Evolutionary conservation across 2,888 invertebrate genomes (phyloP).

Genomic region (Ochropleura plecta): DNA sequence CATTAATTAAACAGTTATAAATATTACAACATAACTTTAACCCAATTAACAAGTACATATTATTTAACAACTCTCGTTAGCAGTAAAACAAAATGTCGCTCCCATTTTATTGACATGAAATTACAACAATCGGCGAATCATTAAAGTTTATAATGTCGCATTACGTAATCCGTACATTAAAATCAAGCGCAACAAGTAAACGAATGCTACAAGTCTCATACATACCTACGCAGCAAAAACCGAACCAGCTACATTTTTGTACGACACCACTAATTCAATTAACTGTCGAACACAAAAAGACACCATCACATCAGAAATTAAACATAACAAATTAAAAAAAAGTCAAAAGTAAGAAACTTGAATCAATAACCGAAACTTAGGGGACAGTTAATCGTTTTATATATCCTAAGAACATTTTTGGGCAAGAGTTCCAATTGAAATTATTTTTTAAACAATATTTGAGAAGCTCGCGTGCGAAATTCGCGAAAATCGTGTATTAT

Average conservation of each 20-base stretch:
- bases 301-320: constrained; percentile 70
- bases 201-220: constrained; percentile 78
- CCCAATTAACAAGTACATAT: constrained; percentile 14
- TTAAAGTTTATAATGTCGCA: constrained; percentile 73
- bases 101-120: constrained; percentile 40
- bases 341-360: constrained; percentile 45
- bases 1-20: not conserved
- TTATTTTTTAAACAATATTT: constrained; percentile 48
- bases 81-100: constrained; percentile 34
- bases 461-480: constrained; percentile 72
- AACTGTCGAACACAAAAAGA: constrained; percentile 70
- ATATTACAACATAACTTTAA: constrained; percentile 14
- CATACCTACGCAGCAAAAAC: constrained; percentile 70
- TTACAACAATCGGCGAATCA: constrained; percentile 52
- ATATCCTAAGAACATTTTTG: constrained; percentile 52
- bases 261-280: constrained; percentile 73
- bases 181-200: constrained; percentile 86
- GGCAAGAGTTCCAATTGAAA: constrained; percentile 14
- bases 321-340: constrained; percentile 66
- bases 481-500: constrained; percentile 81
- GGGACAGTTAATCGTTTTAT: constrained; percentile 16
- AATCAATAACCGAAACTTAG: constrained; percentile 49
- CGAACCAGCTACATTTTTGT: constrained; percentile 81
- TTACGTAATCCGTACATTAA: constrained; percentile 83
- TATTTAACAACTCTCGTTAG: constrained; percentile 24